Conservation (phyloP, 1,140 invertebrate genomes). For the Condylostylus longicornis region DNA sequence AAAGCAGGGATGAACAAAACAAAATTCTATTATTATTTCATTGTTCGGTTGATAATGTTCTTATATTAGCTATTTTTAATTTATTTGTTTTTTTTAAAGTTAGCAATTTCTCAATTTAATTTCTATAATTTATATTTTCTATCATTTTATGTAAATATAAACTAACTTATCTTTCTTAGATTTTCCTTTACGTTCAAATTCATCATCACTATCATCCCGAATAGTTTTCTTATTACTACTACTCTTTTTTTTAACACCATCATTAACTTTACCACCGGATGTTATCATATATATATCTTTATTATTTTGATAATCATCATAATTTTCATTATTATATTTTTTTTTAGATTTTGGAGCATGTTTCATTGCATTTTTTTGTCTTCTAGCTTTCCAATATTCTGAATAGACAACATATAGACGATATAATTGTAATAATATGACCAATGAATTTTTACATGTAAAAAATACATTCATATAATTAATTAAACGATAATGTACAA, state of each 20-base stretch:
- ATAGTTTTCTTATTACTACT: conserved; percentile 23
- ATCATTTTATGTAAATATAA: neutral
- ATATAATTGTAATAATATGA: conserved; percentile 73
- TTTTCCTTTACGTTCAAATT: conserved; percentile 23
- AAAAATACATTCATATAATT: conserved; percentile 91
- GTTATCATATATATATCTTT: conserved; percentile 48
- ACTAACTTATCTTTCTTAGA: conserved; percentile 22
- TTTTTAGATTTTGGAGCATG: conserved; percentile 32
- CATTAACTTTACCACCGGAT: conserved; percentile 23
- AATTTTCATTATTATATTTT: conserved; percentile 22
- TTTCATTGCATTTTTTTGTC: conserved; percentile 25
- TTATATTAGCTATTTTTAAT: too few relatives aligned
- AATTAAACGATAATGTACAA: conserved; percentile 70
- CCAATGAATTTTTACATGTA: conserved; percentile 74
- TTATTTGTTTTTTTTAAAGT: too few relatives aligned
- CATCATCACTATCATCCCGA: conserved; percentile 16
- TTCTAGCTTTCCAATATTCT: conserved; percentile 39
- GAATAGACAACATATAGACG: conserved; percentile 65
- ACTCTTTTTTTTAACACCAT: conserved; percentile 23
- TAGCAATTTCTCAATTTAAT: too few relatives aligned
- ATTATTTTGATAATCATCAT: conserved; percentile 26
- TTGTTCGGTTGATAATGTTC: too few relatives aligned
- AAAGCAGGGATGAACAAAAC: too few relatives aligned
- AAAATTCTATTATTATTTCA: too few relatives aligned
- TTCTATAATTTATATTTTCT: neutral